Base-by-base conservation (phyloP, 2,888 invertebrate species). In the Shargacucullia verbasci region DNA sequence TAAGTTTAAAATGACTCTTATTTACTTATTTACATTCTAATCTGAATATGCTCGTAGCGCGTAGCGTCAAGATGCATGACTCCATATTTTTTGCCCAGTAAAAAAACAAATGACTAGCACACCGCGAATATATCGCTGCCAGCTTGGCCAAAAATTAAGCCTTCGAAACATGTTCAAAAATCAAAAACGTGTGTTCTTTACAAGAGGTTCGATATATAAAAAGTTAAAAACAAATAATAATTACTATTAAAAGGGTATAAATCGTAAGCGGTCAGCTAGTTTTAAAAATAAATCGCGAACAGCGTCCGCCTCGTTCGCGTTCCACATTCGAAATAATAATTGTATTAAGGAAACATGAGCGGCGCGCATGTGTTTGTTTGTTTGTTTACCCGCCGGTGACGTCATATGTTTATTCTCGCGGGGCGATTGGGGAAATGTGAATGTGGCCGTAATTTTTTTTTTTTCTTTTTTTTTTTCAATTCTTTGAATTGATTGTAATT, bases 301-400 rank as follows among this genome's bases (percentile, higher is more conserved):
- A 49, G 40, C 40, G 90, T 86, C 89, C 85, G 86, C 75, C 78
- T 83, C 83, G 79, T 76, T 80, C 80, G 84, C 90, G 92, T 85
- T 92, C 91, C 86, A 91, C 91, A 91, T 93, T 92, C 92, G 90
- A 93, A 93, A 92, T 93, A 94, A 93, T 93, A 94, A 93, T 93
- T 93, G 94, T 93, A 94, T 93, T 93, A 93, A 93, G 92, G 93
- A 93, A 93, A 93, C 93, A 94, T 94, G 93, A 94, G 92, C 93
- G 92, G 87, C 86, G 92, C 94, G 94, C 92, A 93, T 94, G 94
- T 94, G 94, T 94, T 94, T 94, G 94, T 94, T 94, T 94, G 94
- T 94, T 94, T 94, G 94, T 94, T 94, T 94, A 94, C 92, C 88
- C 88, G 88, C 82, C 88, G 90, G 85, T 94, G 94, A 94, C 94